Evolutionary conservation across 2,888 invertebrate species (phyloP).

Genomic region (Synanthedon myopaeformis): DNA sequence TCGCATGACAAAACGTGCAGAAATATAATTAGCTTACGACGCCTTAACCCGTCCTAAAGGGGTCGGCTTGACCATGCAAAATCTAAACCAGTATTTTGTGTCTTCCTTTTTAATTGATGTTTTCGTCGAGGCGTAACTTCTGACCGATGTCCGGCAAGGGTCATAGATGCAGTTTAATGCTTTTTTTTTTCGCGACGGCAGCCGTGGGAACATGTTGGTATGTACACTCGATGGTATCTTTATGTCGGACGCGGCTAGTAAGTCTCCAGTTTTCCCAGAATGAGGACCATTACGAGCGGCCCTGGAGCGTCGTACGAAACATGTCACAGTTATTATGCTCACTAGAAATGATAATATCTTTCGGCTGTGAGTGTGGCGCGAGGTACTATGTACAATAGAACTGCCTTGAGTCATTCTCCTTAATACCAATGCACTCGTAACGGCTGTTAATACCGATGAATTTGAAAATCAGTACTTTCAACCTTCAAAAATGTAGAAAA

Average conservation of each 20-base stretch:
- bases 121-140: slow-evolving; percentile 43
- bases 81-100: slow-evolving; percentile 51
- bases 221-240: slow-evolving; percentile 50
- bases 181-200: slow-evolving; percentile 38
- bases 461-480: not conserved
- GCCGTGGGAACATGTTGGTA: slow-evolving; percentile 53
- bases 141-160: slow-evolving; percentile 56
- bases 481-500: too few species aligned
- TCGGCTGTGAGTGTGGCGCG: slow-evolving; percentile 46
- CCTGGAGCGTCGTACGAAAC: slow-evolving; percentile 55
- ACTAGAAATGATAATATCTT: slow-evolving; percentile 64
- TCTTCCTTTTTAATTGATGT: slow-evolving; percentile 61
- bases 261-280: slow-evolving; percentile 57
- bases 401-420: slow-evolving; percentile 38
- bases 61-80: slow-evolving; percentile 44
- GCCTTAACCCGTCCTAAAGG: slow-evolving; percentile 24
- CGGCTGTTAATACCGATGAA: slow-evolving; percentile 47
- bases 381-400: slow-evolving; percentile 23
- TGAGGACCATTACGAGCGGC: slow-evolving; percentile 55
- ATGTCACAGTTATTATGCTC: slow-evolving; percentile 69
- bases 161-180: slow-evolving; percentile 13
- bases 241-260: slow-evolving; percentile 42
- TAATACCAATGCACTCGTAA: slow-evolving; percentile 25
- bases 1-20: slow-evolving; percentile 60
- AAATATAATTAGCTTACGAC: slow-evolving; percentile 66